phyloP scores from a whole-genome alignment of 2,797 vertebrate species.

The Toxotes lorentzi region DNA sequence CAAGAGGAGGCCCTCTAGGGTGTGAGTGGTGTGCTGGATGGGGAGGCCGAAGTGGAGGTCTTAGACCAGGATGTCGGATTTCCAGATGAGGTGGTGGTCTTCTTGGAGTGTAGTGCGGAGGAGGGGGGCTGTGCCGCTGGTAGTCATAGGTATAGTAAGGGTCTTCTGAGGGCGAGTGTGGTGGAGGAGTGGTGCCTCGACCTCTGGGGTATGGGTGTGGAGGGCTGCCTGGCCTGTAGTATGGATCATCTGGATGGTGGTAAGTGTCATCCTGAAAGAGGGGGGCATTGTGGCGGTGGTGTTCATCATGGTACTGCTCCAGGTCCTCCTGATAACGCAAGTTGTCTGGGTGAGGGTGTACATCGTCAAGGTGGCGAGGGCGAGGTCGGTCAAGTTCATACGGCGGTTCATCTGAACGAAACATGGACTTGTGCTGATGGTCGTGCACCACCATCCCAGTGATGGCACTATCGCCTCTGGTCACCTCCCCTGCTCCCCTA shows the following conservation, averaged over 20 bases:
- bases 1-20: slow-evolving; percentile 69
- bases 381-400: slow-evolving; percentile 39
- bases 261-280: slow-evolving; percentile 78
- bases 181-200: slow-evolving; percentile 77
- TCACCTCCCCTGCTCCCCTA: not conserved
- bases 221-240: slow-evolving; percentile 71
- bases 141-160: slow-evolving; percentile 76
- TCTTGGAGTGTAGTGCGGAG: slow-evolving; percentile 66
- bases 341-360: slow-evolving; percentile 54
- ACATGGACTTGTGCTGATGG: slow-evolving; percentile 79
- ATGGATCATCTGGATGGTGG: slow-evolving; percentile 50
- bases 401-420: slow-evolving; percentile 54
- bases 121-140: slow-evolving; percentile 73
- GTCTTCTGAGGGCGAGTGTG: slow-evolving; percentile 74
- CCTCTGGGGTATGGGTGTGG: slow-evolving; percentile 69
- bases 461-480: slow-evolving; percentile 47
- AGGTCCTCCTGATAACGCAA: slow-evolving; percentile 61
- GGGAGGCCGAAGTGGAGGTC: slow-evolving; percentile 72
- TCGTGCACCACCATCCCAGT: slow-evolving; percentile 78
- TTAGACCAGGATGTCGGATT: slow-evolving; percentile 70
- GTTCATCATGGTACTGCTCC: slow-evolving; percentile 64
- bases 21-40: slow-evolving; percentile 70
- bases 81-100: slow-evolving; percentile 73
- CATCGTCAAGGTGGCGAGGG: slow-evolving; percentile 36
- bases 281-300: slow-evolving; percentile 28